A percentile compares a stretch with the other conserved stretches of the same genome.
Conservation (phyloP, 2,797 vertebrate genomes). For the Cichlasoma orientale region DNA sequence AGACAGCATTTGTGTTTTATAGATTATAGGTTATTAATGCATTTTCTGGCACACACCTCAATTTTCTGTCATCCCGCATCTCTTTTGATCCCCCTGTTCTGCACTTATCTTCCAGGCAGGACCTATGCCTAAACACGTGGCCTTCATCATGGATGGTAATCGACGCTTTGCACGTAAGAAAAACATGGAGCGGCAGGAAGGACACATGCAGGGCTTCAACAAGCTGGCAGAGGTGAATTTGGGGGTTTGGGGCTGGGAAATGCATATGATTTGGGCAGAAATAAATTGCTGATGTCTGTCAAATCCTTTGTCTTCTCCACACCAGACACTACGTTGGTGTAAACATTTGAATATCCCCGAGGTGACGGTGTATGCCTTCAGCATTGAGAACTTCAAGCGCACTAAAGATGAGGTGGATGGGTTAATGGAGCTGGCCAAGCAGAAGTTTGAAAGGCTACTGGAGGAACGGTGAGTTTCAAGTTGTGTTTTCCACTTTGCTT, state of each 20-base stretch:
- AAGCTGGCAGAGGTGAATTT: slow-evolving; percentile 92
- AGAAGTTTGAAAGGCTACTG: slow-evolving; percentile 92
- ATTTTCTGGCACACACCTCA: background rate
- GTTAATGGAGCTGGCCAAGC: slow-evolving; percentile 92
- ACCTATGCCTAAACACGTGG: slow-evolving; percentile 95
- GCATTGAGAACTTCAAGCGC: slow-evolving; percentile 99
- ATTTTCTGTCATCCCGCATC: background rate
- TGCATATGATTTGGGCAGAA: background rate
- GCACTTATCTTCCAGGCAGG: slow-evolving; percentile 82
- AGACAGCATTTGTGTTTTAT: background rate
- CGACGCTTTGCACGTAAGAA: slow-evolving; percentile 94
- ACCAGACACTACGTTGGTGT: slow-evolving; percentile 94
- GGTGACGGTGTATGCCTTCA: slow-evolving; percentile 98
- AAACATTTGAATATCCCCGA: slow-evolving; percentile 92
- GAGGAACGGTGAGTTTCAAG: slow-evolving; percentile 89
- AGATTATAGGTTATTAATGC: background rate
- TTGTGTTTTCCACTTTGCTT: background rate
- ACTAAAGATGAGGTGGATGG: slow-evolving; percentile 94
- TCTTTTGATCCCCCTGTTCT: background rate
- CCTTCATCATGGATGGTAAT: slow-evolving; percentile 99
- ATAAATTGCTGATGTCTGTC: background rate
- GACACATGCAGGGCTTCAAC: slow-evolving; percentile 94
- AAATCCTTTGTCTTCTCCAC: slow-evolving; percentile 14
- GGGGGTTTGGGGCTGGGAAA: background rate
- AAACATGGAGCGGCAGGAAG: slow-evolving; percentile 90